Conservation (phyloP, 1,140 invertebrate species). For the Archegozetes longisetosus region DNA sequence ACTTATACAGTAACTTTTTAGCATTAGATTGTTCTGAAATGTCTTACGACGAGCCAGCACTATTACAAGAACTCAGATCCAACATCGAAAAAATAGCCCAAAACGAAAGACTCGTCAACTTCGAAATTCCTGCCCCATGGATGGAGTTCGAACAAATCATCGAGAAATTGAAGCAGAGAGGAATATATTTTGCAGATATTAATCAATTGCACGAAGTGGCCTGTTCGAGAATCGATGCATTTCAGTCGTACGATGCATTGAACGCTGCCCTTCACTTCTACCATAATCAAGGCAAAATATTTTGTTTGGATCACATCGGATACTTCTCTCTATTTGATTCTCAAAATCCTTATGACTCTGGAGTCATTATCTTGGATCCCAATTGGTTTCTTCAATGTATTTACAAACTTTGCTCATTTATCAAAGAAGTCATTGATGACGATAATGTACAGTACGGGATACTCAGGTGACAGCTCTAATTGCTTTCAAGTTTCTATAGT, state of each 20-base stretch:
- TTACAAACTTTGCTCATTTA: conserved; percentile 17
- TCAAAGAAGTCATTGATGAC: conserved; percentile 5
- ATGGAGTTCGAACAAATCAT: conserved; percentile 31
- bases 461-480: conserved; percentile 1
- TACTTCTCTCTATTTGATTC: conserved; percentile 2
- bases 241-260: conserved; percentile 28
- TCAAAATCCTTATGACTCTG: conserved; percentile 3
- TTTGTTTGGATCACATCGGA: conserved; percentile 12
- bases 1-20: conserved; percentile 11
- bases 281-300: conserved; percentile 27
- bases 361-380: conserved; percentile 22
- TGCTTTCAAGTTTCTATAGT: background rate
- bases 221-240: conserved; percentile 12
- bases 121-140: conserved; percentile 31
- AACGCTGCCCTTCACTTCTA: conserved; percentile 31
- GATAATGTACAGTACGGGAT: conserved; percentile 7
- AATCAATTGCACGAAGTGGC: conserved; percentile 19
- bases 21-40: conserved; percentile 13
- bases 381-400: conserved; percentile 23
- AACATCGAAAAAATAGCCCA: conserved; percentile 6
- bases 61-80: background rate
- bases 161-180: conserved; percentile 25
- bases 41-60: conserved; percentile 3
- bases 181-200: conserved; percentile 27
- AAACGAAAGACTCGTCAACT: conserved; percentile 4